Percentiles rank a stretch among this genome's conserved stretches.
phyloP scores from a whole-genome alignment of 2,888 invertebrate species.

The Gasteruption jaculator region DNA sequence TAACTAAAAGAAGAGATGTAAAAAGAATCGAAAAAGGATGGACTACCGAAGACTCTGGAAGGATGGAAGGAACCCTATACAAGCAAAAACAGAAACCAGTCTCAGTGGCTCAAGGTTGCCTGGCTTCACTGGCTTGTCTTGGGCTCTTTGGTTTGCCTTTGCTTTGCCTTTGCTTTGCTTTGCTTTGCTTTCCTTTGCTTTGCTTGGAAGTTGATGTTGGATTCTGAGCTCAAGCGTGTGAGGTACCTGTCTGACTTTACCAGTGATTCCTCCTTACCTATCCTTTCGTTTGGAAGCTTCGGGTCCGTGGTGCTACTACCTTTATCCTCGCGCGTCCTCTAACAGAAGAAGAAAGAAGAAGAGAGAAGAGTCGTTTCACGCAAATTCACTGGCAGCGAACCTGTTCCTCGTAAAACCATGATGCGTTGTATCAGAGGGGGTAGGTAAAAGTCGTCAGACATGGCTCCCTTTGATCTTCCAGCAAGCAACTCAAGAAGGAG shows the following conservation, averaged over 20 bases:
- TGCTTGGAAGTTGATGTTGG: slow-evolving; percentile 11
- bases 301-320: slow-evolving; percentile 26
- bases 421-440: slow-evolving; percentile 33
- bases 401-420: slow-evolving; percentile 37
- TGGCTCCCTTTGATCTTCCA: slow-evolving; percentile 29
- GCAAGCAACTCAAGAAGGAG: slow-evolving; percentile 1
- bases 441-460: slow-evolving; percentile 21
- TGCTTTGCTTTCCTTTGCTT: slow-evolving; percentile 3
- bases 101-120: slow-evolving; percentile 51
- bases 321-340: slow-evolving; percentile 26
- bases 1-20: too few relatives aligned
- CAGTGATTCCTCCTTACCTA: slow-evolving; percentile 22
- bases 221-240: slow-evolving; percentile 19
- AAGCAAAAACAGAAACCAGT: slow-evolving; percentile 49
- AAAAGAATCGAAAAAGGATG: slow-evolving; percentile 40
- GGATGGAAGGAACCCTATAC: slow-evolving; percentile 49
- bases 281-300: slow-evolving; percentile 5
- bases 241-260: slow-evolving; percentile 29
- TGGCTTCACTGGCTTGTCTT: slow-evolving; percentile 21
- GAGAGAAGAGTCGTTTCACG: slow-evolving; percentile 38
- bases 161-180: slow-evolving; percentile 9
- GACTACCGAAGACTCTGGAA: slow-evolving; percentile 42
- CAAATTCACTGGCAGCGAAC: slow-evolving; percentile 40
- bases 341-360: background rate
- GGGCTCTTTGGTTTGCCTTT: slow-evolving; percentile 11